Evolutionary conservation across 2,888 invertebrate genomes (phyloP), one percentile per base, ranked within the genome.

Genomic region (Oscheius sp.): DNA sequence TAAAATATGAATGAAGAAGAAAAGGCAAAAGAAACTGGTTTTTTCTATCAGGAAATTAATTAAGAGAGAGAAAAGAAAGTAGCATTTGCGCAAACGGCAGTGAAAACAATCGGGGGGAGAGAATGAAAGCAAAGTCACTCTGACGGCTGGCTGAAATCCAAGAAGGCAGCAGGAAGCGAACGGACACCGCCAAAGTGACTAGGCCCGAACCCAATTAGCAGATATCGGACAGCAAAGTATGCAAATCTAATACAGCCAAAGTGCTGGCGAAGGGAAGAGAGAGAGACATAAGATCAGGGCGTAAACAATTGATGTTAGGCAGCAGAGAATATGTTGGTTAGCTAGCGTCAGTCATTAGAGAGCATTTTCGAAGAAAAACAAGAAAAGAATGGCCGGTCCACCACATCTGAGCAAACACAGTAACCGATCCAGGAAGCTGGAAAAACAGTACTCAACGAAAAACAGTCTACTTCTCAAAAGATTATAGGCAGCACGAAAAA

Each of bases 361-460:
- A 27, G 16, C 29, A 5, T 58, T 58, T 55, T 13, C 35, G 16
- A 55, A 18, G 63, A 21, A 63, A 63, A 63, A 45, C 45, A 41
- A 12, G 43, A 21, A 43, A 43, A 25, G 23, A 23, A 25, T 21
- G 49, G n/a, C 21, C 66, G 66, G 66, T 49, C 66, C 66, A 49
- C 52, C 66, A 52, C 35, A 35, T 27, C 66, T 66, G 66, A 16
- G 49, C 66, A 66, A 66, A 63, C n/a, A 59, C 49, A 66, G 66
- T 66, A 66, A 66, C 49, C 52, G 66, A 66, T 49, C 66, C 66
- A 27, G 61, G 21, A 18, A 43, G 21, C 12, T 25, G 16, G 55
- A 13, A 21, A 13, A 21, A 35, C 35, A 35, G 35, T 35, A 35
- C 35, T 35, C 35, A 6, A 35, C 5, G 35, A 35, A 35, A 35